Conservation (phyloP, 2,113 vertebrate species). For the Syngnathus scovelli region DNA sequence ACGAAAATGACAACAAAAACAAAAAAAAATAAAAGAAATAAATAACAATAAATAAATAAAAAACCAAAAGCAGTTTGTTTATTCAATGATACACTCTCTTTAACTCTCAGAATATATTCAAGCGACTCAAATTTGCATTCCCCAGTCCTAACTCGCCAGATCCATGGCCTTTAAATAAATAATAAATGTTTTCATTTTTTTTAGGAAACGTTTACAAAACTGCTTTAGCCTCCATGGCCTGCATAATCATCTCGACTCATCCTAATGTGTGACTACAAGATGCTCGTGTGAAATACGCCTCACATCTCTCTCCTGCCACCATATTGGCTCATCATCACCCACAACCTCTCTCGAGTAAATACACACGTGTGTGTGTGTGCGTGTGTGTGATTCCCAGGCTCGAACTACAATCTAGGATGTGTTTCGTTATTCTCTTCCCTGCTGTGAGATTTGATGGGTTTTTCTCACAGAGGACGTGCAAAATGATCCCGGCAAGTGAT, state of each 20-base stretch:
- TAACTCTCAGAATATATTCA: too few species aligned
- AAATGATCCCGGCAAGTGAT: conserved; percentile 55
- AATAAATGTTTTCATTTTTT: background rate
- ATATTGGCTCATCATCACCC: conserved; percentile 16
- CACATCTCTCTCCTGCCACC: conserved; percentile 8
- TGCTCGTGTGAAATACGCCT: conserved; percentile 2
- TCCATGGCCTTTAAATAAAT: background rate
- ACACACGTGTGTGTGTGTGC: background rate
- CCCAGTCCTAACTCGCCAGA: background rate
- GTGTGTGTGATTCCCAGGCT: conserved; percentile 12
- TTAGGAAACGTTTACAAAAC: background rate
- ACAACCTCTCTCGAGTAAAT: conserved; percentile 18
- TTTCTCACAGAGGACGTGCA: conserved; percentile 52
- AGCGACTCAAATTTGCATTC: too few species aligned
- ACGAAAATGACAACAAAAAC: too few species aligned
- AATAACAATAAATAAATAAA: too few species aligned
- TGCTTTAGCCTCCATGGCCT: background rate
- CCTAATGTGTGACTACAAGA: background rate
- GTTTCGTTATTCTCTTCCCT: conserved; percentile 55
- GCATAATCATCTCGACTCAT: background rate
- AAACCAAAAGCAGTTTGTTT: too few species aligned
- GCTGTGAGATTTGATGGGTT: conserved; percentile 66
- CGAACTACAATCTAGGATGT: conserved; percentile 29
- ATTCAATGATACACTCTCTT: background rate
- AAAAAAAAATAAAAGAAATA: too few species aligned